phyloP scores from a whole-genome alignment of 2,797 vertebrate species.

The Arnoldichthys spilopterus region DNA sequence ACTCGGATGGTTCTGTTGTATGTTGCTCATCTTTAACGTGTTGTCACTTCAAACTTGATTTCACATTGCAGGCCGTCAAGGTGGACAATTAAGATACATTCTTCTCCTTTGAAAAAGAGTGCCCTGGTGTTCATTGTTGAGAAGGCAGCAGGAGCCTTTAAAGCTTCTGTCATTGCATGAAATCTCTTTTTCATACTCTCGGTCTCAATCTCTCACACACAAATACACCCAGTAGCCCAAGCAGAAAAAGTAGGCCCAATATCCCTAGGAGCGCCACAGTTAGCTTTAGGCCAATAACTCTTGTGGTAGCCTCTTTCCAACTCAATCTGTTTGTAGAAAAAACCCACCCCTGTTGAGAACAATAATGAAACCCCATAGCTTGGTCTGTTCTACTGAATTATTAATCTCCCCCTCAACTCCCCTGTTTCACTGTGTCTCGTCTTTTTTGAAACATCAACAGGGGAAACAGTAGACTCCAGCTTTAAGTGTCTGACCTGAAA shows the following conservation, averaged over 20 bases:
- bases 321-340: slow-evolving; percentile 75
- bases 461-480: slow-evolving; percentile 3
- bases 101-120: slow-evolving; percentile 63
- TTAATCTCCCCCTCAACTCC: slow-evolving; percentile 46
- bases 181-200: slow-evolving; percentile 57
- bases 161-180: slow-evolving; percentile 63
- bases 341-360: slow-evolving; percentile 50
- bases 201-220: slow-evolving; percentile 33
- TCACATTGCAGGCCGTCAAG: slow-evolving; percentile 34
- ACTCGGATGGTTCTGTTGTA: not conserved
- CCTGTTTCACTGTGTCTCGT: slow-evolving; percentile 30
- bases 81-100: slow-evolving; percentile 58
- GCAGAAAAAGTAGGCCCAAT: slow-evolving; percentile 58
- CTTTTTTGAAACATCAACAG: slow-evolving; percentile 19
- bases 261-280: slow-evolving; percentile 67
- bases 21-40: not conserved
- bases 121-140: slow-evolving; percentile 65
- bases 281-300: slow-evolving; percentile 74
- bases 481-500: slow-evolving; percentile 18
- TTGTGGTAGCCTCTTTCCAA: slow-evolving; percentile 72
- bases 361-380: slow-evolving; percentile 52
- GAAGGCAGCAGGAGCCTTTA: slow-evolving; percentile 68
- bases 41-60: not conserved
- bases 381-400: slow-evolving; percentile 54
- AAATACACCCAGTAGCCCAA: slow-evolving; percentile 52